Evolutionary conservation across 2,888 invertebrate genomes (phyloP).

Genomic region (Margaritifera margaritifera): DNA sequence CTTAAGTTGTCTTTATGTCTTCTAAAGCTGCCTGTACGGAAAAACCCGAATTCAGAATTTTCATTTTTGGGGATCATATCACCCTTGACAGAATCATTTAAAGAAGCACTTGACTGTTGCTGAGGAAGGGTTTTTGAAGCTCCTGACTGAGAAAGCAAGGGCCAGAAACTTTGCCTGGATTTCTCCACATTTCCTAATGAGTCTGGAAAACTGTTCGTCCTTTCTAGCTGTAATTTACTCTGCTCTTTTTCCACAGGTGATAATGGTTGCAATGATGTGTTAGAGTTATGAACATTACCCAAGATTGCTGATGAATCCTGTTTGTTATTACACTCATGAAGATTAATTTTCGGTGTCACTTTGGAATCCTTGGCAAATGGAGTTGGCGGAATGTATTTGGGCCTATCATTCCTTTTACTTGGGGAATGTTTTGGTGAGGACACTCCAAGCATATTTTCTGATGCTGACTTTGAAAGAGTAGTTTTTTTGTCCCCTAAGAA

Average conservation of each 20-base stretch:
- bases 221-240: constrained; percentile 50
- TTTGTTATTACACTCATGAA: constrained; percentile 32
- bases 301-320: constrained; percentile 3
- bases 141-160: constrained; percentile 14
- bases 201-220: constrained; percentile 57
- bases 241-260: constrained; percentile 41
- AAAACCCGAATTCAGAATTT: constrained; percentile 29
- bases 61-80: constrained; percentile 13
- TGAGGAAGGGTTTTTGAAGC: constrained; percentile 20
- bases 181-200: constrained; percentile 33
- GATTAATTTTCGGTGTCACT: constrained; percentile 14
- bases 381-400: constrained; percentile 23
- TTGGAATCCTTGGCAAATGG: constrained; percentile 28
- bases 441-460: neutral
- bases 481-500: constrained; percentile 69
- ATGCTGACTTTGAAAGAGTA: neutral
- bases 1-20: constrained; percentile 57
- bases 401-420: constrained; percentile 10
- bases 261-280: constrained; percentile 1
- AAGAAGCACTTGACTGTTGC: constrained; percentile 40
- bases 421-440: constrained; percentile 2
- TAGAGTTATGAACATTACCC: neutral
- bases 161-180: constrained; percentile 9
- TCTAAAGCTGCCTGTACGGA: constrained; percentile 42
- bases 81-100: constrained; percentile 33